These are phyloP conservation scores for Apoda limacodes DNA, from an alignment of 2,888 invertebrate species.

Conservation along the genomic window DNA sequence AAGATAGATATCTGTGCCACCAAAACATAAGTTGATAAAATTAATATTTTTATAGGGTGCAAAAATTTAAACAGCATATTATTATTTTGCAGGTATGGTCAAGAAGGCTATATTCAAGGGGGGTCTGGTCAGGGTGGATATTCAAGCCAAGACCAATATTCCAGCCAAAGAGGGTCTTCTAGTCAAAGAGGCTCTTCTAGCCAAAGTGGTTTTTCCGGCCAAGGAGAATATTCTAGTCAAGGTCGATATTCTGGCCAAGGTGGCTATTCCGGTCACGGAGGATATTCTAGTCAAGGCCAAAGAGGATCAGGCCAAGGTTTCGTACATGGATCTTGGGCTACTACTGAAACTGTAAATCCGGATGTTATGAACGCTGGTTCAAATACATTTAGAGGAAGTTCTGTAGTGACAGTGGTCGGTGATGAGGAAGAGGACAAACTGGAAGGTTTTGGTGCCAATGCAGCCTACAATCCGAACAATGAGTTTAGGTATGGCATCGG, in stretches of 20 bases:
- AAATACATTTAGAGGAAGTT: conserved; percentile 35
- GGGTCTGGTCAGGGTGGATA: no score
- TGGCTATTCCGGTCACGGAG: conserved; percentile 25
- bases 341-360: conserved; percentile 59
- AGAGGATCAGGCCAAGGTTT: conserved; percentile 32
- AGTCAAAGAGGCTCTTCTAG: conserved; percentile 1
- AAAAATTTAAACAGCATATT: no score
- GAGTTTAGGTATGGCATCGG: conserved; percentile 53
- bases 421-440: conserved; percentile 49
- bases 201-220: conserved; percentile 17
- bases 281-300: conserved; percentile 17
- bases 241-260: conserved; percentile 26
- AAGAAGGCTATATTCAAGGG: conserved; percentile 2
- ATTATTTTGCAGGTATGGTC: no score
- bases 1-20: no score
- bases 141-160: no score
- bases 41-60: no score
- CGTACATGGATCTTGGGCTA: conserved; percentile 51
- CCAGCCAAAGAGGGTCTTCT: no score
- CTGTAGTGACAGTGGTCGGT: conserved; percentile 46
- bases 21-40: no score
- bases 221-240: conserved; percentile 22
- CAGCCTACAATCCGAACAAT: conserved; percentile 48
- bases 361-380: conserved; percentile 56
- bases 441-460: conserved; percentile 47